Conservation (phyloP, 2,113 vertebrate species). For the Macheiramphus alcinus region DNA sequence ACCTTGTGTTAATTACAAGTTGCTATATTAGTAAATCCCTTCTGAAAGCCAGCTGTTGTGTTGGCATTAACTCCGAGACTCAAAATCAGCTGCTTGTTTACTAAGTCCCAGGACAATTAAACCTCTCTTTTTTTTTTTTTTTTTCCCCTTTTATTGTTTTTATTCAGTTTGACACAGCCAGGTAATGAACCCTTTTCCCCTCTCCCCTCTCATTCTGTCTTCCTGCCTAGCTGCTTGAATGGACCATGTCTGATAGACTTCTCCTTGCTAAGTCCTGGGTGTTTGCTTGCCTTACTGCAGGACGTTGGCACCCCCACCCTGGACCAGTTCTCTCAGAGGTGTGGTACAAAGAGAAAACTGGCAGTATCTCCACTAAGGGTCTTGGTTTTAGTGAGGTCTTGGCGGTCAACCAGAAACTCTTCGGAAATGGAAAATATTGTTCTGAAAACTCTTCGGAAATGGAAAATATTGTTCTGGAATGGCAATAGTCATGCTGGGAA, state of each 20-base stretch:
- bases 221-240: background rate
- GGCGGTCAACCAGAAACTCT: background rate
- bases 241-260: background rate
- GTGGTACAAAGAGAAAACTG: background rate
- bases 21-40: conserved; percentile 61
- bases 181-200: background rate
- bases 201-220: background rate
- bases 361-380: background rate
- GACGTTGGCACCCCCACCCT: background rate
- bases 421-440: background rate
- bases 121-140: background rate
- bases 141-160: background rate
- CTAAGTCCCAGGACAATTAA: conserved; percentile 29
- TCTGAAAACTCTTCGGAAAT: background rate
- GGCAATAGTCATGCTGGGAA: background rate
- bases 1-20: conserved; percentile 69
- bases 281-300: accelerated
- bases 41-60: conserved; percentile 67
- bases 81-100: conserved; percentile 55
- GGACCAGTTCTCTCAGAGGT: background rate
- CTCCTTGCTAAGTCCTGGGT: background rate
- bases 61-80: conserved; percentile 55
- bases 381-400: background rate
- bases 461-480: background rate
- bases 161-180: background rate